Evolutionary conservation across 2,888 invertebrate genomes (phyloP), one percentile per base, ranked within the genome.

Genomic region (Eugnorisma glareosa): DNA sequence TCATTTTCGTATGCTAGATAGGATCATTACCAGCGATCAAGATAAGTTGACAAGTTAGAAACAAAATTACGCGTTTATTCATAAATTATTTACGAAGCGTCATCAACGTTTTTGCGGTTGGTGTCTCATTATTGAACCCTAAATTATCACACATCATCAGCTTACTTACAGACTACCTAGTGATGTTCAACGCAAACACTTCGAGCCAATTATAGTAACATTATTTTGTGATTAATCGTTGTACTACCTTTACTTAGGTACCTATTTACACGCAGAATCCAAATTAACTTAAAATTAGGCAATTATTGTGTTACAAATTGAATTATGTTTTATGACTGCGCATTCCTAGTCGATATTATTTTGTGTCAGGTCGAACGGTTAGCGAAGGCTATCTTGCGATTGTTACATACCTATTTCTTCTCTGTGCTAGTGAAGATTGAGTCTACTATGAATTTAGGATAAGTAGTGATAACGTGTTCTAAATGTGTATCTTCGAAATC

Each of bases 51-150:
- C 61, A 83, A 83, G 31, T 35, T 63, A 68, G 28, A 31, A 61
- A 72, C 45, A 74, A 77, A 81, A 70, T 81, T 67, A 77, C 28
- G 51, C 48, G 73, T 74, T 67, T 72, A 28, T 71, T 73, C 59
- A 51, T 61, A 82, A 84, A 74, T 84, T 64, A 82, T 82, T 67
- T 54, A 63, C 35, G 45, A 67, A 79, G 70, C 43, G 54, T 79
- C 72, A 75, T 85, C 77, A 85, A 74, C 73, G 81, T 85, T 87
- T 87, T 86, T 86, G 87, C 67, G 79, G 73, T 77, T 70, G 40
- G 45, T 64, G 43, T 77, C 72, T 77, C 61, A 64, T 69, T 79
- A 82, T 67, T 75, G 75, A 75, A 71, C 43, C 61, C 51, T 37
- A 86, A 86, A 73, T 86, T 84, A 40, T 77, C 28, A 63, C 73